phyloP scores from a whole-genome alignment of 2,797 vertebrate species.

The Gallinago solitaria region DNA sequence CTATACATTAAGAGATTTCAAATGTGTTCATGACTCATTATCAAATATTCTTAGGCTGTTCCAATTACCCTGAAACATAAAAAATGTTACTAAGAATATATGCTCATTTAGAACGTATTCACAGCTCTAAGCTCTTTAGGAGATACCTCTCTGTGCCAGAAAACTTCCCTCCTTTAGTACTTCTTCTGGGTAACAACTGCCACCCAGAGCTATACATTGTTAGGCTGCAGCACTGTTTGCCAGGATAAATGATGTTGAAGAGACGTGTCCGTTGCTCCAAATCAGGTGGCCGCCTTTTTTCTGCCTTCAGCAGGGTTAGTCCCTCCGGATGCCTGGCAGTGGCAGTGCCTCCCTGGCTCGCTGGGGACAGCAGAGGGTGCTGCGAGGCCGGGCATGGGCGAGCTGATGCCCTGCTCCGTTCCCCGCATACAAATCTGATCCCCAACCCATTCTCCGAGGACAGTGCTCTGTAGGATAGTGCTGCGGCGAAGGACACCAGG shows the following conservation, averaged over 20 bases:
- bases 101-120: not conserved
- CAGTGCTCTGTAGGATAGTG: not conserved
- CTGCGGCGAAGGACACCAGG: not conserved
- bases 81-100: not conserved
- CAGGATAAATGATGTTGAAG: not conserved
- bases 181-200: not conserved
- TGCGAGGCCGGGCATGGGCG: not conserved
- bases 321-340: not conserved
- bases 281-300: not conserved
- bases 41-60: conserved; percentile 11
- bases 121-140: not conserved
- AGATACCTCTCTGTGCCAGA: not conserved
- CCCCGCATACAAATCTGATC: not conserved
- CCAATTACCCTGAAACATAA: not conserved
- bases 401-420: not conserved
- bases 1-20: not conserved
- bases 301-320: not conserved
- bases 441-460: not conserved
- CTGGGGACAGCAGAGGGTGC: not conserved
- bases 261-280: not conserved
- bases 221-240: not conserved
- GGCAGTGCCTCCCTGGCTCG: not conserved
- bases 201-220: not conserved
- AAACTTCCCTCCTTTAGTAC: not conserved
- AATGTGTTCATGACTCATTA: conserved; percentile 2